Conservation (phyloP, 2,888 invertebrate genomes). For the Pheosia tremula region DNA sequence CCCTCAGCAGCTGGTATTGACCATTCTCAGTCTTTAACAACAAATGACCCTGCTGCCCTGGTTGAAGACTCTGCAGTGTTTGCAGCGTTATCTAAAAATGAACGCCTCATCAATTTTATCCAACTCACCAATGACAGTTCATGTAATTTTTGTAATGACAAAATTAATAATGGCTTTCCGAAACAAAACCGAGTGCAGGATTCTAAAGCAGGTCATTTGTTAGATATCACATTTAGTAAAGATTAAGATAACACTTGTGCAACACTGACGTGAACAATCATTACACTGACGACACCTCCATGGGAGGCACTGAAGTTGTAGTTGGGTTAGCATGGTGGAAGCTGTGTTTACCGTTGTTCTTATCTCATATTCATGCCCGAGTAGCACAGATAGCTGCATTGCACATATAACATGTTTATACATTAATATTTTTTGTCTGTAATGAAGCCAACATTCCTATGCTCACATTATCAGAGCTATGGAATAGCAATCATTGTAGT, state of each 20-base stretch:
- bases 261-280: conserved; percentile 29
- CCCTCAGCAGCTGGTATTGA: conserved; percentile 96
- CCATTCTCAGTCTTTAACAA: conserved; percentile 98
- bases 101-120: conserved; percentile 69
- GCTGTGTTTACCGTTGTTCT: conserved; percentile 30
- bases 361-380: conserved; percentile 31
- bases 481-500: not conserved
- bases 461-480: not conserved
- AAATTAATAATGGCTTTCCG: conserved; percentile 23
- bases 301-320: conserved; percentile 21
- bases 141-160: conserved; percentile 30
- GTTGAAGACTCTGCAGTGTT: conserved; percentile 93
- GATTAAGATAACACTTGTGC: conserved; percentile 38
- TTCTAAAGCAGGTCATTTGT: conserved; percentile 66
- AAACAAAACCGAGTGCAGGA: conserved; percentile 38
- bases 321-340: conserved; percentile 39
- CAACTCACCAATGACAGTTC: conserved; percentile 36
- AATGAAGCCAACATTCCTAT: conserved; percentile 1
- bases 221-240: conserved; percentile 44
- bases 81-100: conserved; percentile 93
- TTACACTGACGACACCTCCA: conserved; percentile 9
- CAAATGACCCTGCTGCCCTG: conserved; percentile 94
- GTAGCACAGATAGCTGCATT: conserved; percentile 28
- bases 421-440: not conserved
- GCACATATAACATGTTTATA: conserved; percentile 10